These are phyloP conservation scores for Zonitis immaculata DNA, from an alignment of 2,888 invertebrate species.

Conservation along the genomic window DNA sequence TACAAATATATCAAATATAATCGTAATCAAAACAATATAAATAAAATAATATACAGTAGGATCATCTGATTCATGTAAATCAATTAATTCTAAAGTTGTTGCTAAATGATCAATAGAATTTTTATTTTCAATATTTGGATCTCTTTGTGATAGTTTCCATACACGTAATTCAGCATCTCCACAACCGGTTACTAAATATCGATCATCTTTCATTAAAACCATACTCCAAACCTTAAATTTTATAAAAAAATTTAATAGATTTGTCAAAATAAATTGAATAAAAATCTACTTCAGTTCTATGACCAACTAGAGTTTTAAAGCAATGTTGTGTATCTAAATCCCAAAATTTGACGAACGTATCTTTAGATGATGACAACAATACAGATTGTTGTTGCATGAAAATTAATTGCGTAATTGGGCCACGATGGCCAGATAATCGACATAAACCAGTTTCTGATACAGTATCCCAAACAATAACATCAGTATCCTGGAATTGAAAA, in stretches of 20 bases:
- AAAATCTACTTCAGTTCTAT: conserved; percentile 69
- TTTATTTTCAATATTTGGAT: conserved; percentile 48
- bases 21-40: not conserved
- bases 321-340: conserved; percentile 92
- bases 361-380: conserved; percentile 82
- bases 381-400: conserved; percentile 68
- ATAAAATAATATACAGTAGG: conserved; percentile 46
- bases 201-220: conserved; percentile 70
- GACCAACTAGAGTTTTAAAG: conserved; percentile 90
- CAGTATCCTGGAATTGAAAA: conserved; percentile 70
- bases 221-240: conserved; percentile 75
- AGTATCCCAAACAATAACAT: conserved; percentile 92
- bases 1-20: not conserved
- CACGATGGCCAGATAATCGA: conserved; percentile 88
- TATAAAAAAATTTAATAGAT: not conserved
- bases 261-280: too few relatives aligned
- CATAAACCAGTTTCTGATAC: conserved; percentile 87
- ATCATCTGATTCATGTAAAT: conserved; percentile 55
- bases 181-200: conserved; percentile 82
- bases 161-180: conserved; percentile 80
- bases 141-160: conserved; percentile 67
- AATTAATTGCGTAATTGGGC: conserved; percentile 74
- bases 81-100: conserved; percentile 51
- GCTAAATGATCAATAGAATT: conserved; percentile 51
- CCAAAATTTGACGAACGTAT: conserved; percentile 96